A percentile compares a stretch with the other conserved stretches of the same genome.
Conservation (phyloP, 2,797 vertebrate species). For the Lepus townsendii region DNA sequence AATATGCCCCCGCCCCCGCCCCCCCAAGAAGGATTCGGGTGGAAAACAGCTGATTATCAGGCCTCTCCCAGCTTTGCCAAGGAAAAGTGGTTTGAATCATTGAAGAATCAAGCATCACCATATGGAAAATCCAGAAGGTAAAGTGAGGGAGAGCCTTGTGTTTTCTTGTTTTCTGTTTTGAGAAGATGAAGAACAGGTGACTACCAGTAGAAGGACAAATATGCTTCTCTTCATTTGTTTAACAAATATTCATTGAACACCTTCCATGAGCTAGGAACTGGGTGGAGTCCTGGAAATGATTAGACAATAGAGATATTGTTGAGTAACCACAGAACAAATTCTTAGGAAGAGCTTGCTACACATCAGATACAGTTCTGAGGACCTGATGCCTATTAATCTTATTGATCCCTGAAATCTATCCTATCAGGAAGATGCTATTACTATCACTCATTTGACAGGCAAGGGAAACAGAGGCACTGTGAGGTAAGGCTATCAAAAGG, state of each 20-base stretch:
- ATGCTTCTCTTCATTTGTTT: slow-evolving; percentile 56
- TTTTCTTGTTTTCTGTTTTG: slow-evolving; percentile 66
- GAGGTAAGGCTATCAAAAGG: background rate
- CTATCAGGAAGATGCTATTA: background rate
- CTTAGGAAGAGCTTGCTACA: slow-evolving; percentile 42
- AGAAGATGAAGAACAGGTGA: slow-evolving; percentile 57
- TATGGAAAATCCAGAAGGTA: slow-evolving; percentile 66
- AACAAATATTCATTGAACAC: slow-evolving; percentile 62
- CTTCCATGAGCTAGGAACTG: slow-evolving; percentile 14
- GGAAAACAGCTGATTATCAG: slow-evolving; percentile 70
- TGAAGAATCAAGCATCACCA: slow-evolving; percentile 51
- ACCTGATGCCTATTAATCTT: slow-evolving; percentile 27
- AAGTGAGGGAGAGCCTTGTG: slow-evolving; percentile 59
- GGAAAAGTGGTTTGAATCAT: slow-evolving; percentile 66
- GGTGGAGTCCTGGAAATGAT: slow-evolving; percentile 27
- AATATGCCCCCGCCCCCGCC: slow-evolving; percentile 34
- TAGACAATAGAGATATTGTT: background rate
- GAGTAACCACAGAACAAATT: slow-evolving; percentile 59
- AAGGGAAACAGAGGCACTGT: slow-evolving; percentile 29
- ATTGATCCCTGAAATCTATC: slow-evolving; percentile 20
- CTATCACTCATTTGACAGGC: background rate
- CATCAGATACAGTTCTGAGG: slow-evolving; percentile 38
- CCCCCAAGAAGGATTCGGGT: slow-evolving; percentile 55
- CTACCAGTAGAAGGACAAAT: slow-evolving; percentile 54
- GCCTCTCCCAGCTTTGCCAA: slow-evolving; percentile 42